A percentile compares a stretch with the other conserved stretches of the same genome.
Conservation (phyloP, 1,140 invertebrate species). For the Wiebesia pumilae region DNA sequence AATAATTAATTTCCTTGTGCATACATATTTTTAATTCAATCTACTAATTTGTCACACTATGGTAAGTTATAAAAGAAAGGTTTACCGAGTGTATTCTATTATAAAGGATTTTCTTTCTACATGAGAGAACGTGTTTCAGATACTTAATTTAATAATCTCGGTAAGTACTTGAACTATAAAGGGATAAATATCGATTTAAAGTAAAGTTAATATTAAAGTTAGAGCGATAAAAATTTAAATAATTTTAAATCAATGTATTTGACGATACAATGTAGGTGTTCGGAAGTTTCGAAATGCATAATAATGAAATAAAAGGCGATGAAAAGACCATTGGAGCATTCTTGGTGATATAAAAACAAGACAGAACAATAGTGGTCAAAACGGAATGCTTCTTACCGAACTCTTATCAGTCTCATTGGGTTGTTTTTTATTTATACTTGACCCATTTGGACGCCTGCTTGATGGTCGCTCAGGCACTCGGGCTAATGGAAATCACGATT, state of each 20-base stretch:
- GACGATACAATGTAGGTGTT: no score
- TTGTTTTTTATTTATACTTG: background rate
- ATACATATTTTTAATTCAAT: no score
- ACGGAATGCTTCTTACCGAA: no score
- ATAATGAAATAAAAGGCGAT: no score
- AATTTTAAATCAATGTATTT: background rate
- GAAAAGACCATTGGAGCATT: no score
- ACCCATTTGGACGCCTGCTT: constrained; percentile 18
- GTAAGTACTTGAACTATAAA: background rate
- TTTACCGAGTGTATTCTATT: no score
- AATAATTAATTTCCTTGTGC: no score
- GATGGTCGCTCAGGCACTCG: constrained; percentile 44
- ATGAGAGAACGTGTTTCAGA: background rate
- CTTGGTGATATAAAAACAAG: background rate
- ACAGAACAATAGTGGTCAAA: background rate
- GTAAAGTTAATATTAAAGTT: no score
- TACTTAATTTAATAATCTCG: background rate
- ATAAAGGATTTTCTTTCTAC: no score
- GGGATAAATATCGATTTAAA: background rate
- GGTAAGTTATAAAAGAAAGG: no score
- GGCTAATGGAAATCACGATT: constrained; percentile 70
- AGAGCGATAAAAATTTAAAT: background rate
- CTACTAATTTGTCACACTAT: no score
- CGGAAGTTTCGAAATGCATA: no score
- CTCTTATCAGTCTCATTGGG: background rate